Percentiles rank a stretch among this genome's conserved stretches.
phyloP scores from a whole-genome alignment of 1,140 invertebrate genomes.

The Eurosta solidaginis region DNA sequence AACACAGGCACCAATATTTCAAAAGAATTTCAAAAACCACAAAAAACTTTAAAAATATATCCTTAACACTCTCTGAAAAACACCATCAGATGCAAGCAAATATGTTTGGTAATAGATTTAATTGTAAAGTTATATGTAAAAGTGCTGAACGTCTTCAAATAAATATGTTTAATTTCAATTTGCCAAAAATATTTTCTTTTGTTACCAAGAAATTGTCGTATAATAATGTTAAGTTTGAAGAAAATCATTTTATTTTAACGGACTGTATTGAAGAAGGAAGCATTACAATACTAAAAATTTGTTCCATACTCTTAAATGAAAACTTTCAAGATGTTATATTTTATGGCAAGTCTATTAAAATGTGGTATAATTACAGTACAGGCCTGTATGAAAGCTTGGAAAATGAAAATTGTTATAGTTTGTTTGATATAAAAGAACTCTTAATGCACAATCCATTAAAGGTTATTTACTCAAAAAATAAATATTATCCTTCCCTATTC shows the following conservation, averaged over 20 bases:
- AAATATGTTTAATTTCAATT: background rate
- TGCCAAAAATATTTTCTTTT: background rate
- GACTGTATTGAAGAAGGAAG: background rate
- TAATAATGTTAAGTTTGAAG: background rate
- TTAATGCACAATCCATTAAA: no score
- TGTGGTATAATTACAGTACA: conserved; percentile 12
- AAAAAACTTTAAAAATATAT: conserved; percentile 30
- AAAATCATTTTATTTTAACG: conserved; percentile 1
- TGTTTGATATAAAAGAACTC: no score
- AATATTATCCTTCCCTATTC: no score
- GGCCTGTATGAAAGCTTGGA: background rate
- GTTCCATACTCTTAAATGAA: background rate
- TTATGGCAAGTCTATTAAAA: background rate
- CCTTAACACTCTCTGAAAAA: background rate
- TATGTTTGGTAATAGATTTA: background rate
- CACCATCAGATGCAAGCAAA: no score
- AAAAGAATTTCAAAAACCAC: conserved; percentile 4
- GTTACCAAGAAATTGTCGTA: background rate
- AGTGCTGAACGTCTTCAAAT: background rate
- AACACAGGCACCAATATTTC: conserved; percentile 31
- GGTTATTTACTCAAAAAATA: no score
- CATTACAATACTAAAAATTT: background rate
- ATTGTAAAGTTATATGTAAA: background rate
- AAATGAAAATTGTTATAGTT: background rate
- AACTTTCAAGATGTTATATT: background rate